Evolutionary conservation across 2,797 vertebrate species (phyloP).

Genomic region (Myioborus miniatus): DNA sequence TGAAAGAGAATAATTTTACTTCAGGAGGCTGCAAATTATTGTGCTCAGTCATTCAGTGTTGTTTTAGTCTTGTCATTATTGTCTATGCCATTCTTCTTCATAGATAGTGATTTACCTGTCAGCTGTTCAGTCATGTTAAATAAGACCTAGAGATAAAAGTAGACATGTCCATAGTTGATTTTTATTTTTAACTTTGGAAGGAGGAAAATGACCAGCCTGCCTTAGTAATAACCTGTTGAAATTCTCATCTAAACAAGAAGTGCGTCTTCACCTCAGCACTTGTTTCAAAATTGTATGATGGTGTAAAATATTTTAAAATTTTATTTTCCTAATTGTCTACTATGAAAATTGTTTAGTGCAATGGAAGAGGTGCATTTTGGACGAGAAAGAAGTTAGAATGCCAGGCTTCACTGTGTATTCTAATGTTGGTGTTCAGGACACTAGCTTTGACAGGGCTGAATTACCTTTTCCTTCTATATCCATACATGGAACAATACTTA

Average conservation of each 20-base stretch:
- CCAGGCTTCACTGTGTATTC: not conserved
- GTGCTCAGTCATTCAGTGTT: not conserved
- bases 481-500: not conserved
- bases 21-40: not conserved
- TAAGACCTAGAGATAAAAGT: not conserved
- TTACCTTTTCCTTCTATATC: not conserved
- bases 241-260: not conserved
- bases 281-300: not conserved
- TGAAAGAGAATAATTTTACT: not conserved
- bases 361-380: not conserved
- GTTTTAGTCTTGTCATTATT: not conserved
- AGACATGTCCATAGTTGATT: not conserved
- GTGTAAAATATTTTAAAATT: not conserved
- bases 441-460: not conserved
- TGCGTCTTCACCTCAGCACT: not conserved
- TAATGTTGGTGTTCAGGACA: not conserved
- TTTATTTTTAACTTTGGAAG: not conserved
- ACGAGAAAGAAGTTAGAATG: not conserved
- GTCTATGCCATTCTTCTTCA: not conserved
- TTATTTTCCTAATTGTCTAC: not conserved
- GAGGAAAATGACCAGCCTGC: not conserved
- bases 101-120: not conserved
- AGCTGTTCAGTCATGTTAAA: not conserved
- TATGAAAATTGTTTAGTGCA: not conserved
- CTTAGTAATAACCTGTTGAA: not conserved